Evolutionary conservation across 2,113 vertebrate genomes (phyloP), one percentile per base, ranked within the genome.

Genomic region (Picathartes gymnocephalus): DNA sequence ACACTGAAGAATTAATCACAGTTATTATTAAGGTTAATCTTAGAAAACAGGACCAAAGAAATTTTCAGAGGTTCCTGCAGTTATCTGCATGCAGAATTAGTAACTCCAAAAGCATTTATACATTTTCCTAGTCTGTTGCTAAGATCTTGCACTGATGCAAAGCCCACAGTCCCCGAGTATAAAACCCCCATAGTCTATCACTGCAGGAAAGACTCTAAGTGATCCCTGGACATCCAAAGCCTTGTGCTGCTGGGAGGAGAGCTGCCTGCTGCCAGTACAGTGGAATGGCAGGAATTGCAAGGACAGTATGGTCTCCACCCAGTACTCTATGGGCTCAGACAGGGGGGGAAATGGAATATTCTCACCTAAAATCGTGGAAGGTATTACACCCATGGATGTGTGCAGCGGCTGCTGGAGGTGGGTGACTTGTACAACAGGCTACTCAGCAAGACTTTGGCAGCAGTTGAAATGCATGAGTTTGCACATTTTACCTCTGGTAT

Each of bases 341-440:
- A 64, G 6, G 6, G 5, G 15, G 11, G 10, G 35, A 57, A 21
- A 10, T 11, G 18, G 45, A 50, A 31, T 9, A 6, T 18, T 57
- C 10, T 80, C 48, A 12, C 25, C 27, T 18, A 42, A 61, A 61
- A 33, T 5, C 5, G 4, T 66, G 22, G n/a, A 51, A 42, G 11
- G 20, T 47, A 30, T 72, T n/a, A 33, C 35, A 37, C 11, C 15
- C 11, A 2, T 28, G 33, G 18, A 15, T 0, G 2, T 25, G n/a
- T 35, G 39, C 56, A 50, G 24, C 21, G 72, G 14, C 15, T 51
- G 56, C 50, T 78, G 16, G 3, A 64, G 60, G 22, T 31, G 65
- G 14, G 20, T 66, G 31, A 45, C 24, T 60, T 40, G 24, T 20
- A 11, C 58, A 28, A 10, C 17, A 40, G 5, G 24, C 40, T 81